Evolutionary conservation across 2,888 invertebrate species (phyloP), one percentile per base, ranked within the genome.

Genomic region (Hemaris fuciformis): DNA sequence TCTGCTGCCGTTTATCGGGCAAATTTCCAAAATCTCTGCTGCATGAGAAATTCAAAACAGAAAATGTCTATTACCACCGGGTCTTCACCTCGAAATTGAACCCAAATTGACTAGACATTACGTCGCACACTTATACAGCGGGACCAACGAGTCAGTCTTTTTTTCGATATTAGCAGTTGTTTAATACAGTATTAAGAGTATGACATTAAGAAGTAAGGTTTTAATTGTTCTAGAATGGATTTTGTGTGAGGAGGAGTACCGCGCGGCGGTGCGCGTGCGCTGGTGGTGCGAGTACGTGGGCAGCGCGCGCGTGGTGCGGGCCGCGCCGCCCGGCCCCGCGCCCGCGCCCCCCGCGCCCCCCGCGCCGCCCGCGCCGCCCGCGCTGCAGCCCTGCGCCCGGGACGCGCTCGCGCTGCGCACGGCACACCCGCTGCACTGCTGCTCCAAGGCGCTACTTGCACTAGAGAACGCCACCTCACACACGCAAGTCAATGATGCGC

Each of bases 381-480:
- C 78, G 1, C 75, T 88, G 0, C 80, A 83, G 58, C 83, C 85
- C 59, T 68, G 80, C 3, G 65, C 75, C 0, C 71, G 75, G 0
- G 94, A 95, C 79, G 80, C 94, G 41, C 75, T 81, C 0, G 75
- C 85, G 8, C 75, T 95, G 34, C 92, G 93, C 69, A 85, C 87
- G 0, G 93, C 94, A 5, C 94, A 93, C 58, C 86, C 94, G 0
- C 74, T 90, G 57, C 91, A 89, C 76, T 91, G 93, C 42, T 90
- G 94, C 45, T 84, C 93, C 2, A 90, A 88, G 57, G 93, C 93
- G 61, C 78, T 96, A 53, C 83, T 93, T 38, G 89, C 89, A 23
- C 86, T 96, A 60, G 94, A 95, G 75, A 95, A 95, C 76, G 95
- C 95, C 0, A 94, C 94, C 0, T 90, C 93, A 0, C 95, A 95